These are phyloP conservation scores for Corticium candelabrum DNA, from an alignment of 37 sponge, comb jelly and placozoan genomes.

Conservation along the genomic window DNA sequence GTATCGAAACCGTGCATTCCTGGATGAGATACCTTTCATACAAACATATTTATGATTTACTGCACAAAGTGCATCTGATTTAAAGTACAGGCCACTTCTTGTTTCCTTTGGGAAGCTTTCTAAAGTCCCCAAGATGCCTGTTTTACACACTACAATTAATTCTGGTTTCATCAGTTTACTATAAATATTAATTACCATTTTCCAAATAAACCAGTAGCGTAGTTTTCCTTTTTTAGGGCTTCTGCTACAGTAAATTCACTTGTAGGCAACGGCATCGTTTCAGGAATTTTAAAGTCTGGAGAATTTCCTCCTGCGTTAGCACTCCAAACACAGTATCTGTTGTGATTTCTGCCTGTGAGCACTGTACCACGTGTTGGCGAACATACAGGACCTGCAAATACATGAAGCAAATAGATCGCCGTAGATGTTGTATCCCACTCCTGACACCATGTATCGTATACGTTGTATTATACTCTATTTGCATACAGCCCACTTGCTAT, in stretches of 20 bases:
- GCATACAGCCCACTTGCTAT: no score
- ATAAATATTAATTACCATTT: conserved; percentile 25
- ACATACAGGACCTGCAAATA: conserved; percentile 44
- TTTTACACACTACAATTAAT: no score
- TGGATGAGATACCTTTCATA: conserved; percentile 25
- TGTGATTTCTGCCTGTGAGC: conserved; percentile 65
- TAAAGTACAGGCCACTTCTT: conserved; percentile 39
- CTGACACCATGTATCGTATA: no score
- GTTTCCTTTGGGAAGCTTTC: conserved; percentile 24
- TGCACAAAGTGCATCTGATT: neutral
- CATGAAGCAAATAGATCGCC: neutral
- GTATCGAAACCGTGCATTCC: conserved; percentile 53
- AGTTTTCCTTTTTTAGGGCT: conserved; percentile 28
- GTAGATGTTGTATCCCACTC: no score
- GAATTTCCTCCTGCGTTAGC: conserved; percentile 34
- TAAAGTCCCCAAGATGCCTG: conserved; percentile 45
- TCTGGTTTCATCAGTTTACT: no score
- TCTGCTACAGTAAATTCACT: conserved; percentile 48
- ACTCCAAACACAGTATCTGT: conserved; percentile 54
- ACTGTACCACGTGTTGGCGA: conserved; percentile 60
- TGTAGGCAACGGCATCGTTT: conserved; percentile 31
- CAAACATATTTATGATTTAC: neutral
- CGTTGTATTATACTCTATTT: no score
- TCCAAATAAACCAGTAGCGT: conserved; percentile 42
- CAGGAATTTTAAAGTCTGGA: conserved; percentile 28